Base-by-base conservation (phyloP, 1,140 invertebrate species). In the Drosophila bifasciata region DNA sequence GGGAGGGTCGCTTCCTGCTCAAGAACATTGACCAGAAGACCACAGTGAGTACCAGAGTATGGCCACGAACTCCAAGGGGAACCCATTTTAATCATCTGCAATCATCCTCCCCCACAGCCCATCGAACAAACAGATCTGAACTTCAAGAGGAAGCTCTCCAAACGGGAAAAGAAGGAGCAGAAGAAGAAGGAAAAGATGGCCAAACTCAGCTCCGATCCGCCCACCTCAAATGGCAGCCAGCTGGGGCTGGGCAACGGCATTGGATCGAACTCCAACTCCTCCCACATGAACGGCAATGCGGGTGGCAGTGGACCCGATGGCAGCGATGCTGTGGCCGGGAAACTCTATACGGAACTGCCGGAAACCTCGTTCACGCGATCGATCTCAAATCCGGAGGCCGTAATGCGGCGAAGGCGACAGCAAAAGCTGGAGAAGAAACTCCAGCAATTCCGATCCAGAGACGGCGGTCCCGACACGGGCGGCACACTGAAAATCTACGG, bases 401-500 rank as follows among this genome's bases (percentile, higher is more conserved):
- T 99, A 57, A 99, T 99, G 99, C 94, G 98, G 64, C 94, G 98
- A 36, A 93, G 98, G 60, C 93, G 99, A n/a, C 98, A 99, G 90
- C 97, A 99, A 92, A 99, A 99, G 92, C 93, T 99, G 46, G 98
- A 99, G 92, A 96, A 97, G 80, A 99, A 99, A 92, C 92, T 99
- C 72, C 97, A 99, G 91, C 97, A 99, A 92, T 99, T 99, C 92
- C 94, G 97, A 23, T 97, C 96, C 62, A 96, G 97, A 89, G 96
- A 97, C 79, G 97, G 98, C 48, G 98, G 98, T 11, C 98, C 97
- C n/a, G 95, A 96, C 81, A 96, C 95, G 1, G 94, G 99, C 50
- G 99, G 98, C 48, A 99, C 98, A 5, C 92, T 99, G 21, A 99
- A 99, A 93, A 99, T 99, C 79, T 99, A 99, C 92, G 99, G 99